Conservation (phyloP, 2,888 invertebrate species). For the Drosophila leonis region DNA sequence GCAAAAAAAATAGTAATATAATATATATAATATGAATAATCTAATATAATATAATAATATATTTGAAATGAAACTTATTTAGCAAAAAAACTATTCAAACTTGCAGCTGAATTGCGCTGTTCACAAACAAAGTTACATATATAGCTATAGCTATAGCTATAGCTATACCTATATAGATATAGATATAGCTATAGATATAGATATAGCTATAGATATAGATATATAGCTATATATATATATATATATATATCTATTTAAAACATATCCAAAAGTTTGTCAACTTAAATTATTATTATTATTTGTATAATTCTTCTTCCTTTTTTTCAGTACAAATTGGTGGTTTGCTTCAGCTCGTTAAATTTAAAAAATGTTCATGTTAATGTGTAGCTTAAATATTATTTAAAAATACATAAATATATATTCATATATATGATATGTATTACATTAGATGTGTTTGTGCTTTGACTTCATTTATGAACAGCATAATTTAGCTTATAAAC, state of each 20-base stretch:
- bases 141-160: neutral
- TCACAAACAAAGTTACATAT: conserved; percentile 64
- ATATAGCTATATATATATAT: neutral
- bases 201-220: neutral
- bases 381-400: conserved; percentile 10
- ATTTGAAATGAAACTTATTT: conserved; percentile 1
- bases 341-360: conserved; percentile 32
- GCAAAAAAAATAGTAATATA: conserved; percentile 49
- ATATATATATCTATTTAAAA: neutral
- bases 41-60: conserved; percentile 13
- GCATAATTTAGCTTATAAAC: conserved; percentile 52
- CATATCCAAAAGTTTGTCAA: conserved; percentile 4
- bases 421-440: conserved; percentile 11
- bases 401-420: conserved; percentile 16
- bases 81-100: neutral
- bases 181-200: too few relatives aligned
- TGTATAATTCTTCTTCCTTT: neutral
- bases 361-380: conserved; percentile 7
- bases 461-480: conserved; percentile 81
- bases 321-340: conserved; percentile 38
- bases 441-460: conserved; percentile 36
- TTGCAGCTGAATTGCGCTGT: conserved; percentile 61
- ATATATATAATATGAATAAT: conserved; percentile 11
- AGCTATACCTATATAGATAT: neutral
- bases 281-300: neutral